Percentiles rank a stretch among this genome's conserved stretches.
Evolutionary conservation across 2,888 invertebrate species (phyloP).

Genomic region (Nomada fabriciana): DNA sequence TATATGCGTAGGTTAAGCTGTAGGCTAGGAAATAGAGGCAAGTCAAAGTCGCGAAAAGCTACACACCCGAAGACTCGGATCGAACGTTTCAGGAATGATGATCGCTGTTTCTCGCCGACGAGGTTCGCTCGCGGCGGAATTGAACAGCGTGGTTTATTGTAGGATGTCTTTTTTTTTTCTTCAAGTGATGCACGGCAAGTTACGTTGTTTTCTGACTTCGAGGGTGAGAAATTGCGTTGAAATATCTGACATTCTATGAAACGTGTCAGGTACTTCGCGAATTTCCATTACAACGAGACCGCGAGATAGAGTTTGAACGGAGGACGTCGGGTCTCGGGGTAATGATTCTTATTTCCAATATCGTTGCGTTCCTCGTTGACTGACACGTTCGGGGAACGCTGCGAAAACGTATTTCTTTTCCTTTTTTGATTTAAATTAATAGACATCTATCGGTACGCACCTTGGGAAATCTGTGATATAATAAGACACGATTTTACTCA

Average conservation of each 20-base stretch:
- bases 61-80: conserved; percentile 81
- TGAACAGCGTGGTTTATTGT: conserved; percentile 32
- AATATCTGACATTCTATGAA: conserved; percentile 72
- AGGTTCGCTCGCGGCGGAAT: not conserved
- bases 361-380: conserved; percentile 64
- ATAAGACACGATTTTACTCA: conserved; percentile 65
- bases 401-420: conserved; percentile 25
- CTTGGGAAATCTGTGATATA: conserved; percentile 83
- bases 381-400: conserved; percentile 53
- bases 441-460: conserved; percentile 74
- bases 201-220: conserved; percentile 83
- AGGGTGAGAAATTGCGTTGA: conserved; percentile 72
- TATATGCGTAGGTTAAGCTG: conserved; percentile 4
- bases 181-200: conserved; percentile 75
- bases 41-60: conserved; percentile 10
- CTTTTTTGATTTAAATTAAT: conserved; percentile 37
- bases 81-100: conserved; percentile 82
- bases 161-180: conserved; percentile 27
- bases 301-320: conserved; percentile 17
- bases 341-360: conserved; percentile 24
- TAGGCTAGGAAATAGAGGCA: conserved; percentile 17
- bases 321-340: conserved; percentile 33
- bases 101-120: conserved; percentile 25
- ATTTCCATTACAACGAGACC: conserved; percentile 28
- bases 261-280: conserved; percentile 33